phyloP scores from a whole-genome alignment of 2,888 invertebrate genomes.

The Yponomeuta sedellus region DNA sequence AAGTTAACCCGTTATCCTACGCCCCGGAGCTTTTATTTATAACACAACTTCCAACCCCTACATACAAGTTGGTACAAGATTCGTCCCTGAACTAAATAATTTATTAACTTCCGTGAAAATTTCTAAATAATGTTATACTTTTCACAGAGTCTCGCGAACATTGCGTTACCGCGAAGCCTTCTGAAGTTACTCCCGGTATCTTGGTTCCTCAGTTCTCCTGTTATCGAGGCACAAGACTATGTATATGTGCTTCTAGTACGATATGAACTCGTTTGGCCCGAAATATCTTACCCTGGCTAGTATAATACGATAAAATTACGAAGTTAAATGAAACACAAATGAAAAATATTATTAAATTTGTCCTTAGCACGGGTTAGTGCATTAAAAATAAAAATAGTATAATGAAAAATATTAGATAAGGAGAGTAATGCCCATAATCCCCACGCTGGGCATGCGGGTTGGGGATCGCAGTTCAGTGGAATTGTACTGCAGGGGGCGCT shows the following conservation, averaged over 20 bases:
- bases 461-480: too few relatives aligned
- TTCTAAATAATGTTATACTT: not conserved
- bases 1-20: not conserved
- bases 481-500: too few relatives aligned
- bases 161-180: not conserved
- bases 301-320: too few relatives aligned
- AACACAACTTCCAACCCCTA: not conserved
- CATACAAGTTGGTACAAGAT: not conserved
- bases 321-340: too few relatives aligned
- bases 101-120: not conserved
- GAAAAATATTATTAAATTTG: too few relatives aligned
- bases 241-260: not conserved
- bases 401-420: too few relatives aligned
- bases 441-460: too few relatives aligned
- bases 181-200: not conserved
- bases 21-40: not conserved
- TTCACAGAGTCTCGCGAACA: not conserved
- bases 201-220: not conserved
- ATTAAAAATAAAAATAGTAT: too few relatives aligned
- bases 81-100: not conserved
- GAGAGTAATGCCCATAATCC: too few relatives aligned
- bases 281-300: not conserved
- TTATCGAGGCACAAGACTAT: not conserved
- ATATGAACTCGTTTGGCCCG: not conserved
- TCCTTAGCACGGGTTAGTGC: too few relatives aligned